Base-by-base conservation (phyloP, 2,797 vertebrate species). In the Protonibea diacanthus region DNA sequence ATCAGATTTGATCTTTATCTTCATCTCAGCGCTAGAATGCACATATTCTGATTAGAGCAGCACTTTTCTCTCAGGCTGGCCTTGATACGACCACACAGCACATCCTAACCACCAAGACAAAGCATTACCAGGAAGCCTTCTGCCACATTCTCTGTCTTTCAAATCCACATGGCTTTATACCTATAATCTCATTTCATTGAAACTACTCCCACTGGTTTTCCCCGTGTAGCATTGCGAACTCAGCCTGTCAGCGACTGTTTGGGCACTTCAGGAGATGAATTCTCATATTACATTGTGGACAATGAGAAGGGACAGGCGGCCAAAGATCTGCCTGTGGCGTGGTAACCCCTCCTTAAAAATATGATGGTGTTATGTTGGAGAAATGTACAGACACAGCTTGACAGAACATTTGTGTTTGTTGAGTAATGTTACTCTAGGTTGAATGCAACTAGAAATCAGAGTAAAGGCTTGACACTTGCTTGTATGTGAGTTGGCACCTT, bases 1-100 rank as follows among this genome's bases (percentile, higher is more conserved):
- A 73, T 83, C 71, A 63, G 64, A 86, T 75, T 29, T 57, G 80
- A 92, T 90, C 71, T 64, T 58, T 70, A 85, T 91, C 86, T 85
- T 10, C 18, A 48, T 76, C 70, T 83, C 48, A 1, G 51, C 13
- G 2, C 40, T 27, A 58, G 15, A 81, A 65, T 40, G 38, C 18
- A 52, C 56, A 27, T 3, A 21, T 72, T 79, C 14, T 79, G 57
- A 68, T 67, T 49, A 67, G 48, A 78, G 53, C 81, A 78, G 84
- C 83, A 84, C 45, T 73, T 88, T 85, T 82, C 44, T 61, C 45
- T 42, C 25, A 49, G 71, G 20, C 68, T 17, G 47, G 48, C 78
- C 72, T 84, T 38, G 61, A 78, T 79, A 55, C 42, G 51, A 90
- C 83, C 81, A 80, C 87, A 83, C 64, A 72, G 61, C 29, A 55